Evolutionary conservation across 2,888 invertebrate species (phyloP).

Genomic region (Tryphoninae sp.): DNA sequence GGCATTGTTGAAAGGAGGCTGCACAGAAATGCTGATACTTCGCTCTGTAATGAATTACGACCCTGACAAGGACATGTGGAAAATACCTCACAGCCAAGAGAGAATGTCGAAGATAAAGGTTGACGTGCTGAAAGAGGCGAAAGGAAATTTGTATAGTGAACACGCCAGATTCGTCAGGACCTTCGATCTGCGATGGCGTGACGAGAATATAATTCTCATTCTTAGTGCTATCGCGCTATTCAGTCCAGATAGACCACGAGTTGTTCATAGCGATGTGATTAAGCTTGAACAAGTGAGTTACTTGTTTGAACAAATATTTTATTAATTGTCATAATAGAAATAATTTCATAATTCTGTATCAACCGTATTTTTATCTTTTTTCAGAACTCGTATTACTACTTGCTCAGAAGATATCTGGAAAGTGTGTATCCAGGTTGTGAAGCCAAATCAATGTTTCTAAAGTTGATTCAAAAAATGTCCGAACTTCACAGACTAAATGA

Average conservation of each 20-base stretch:
- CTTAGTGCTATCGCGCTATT: slow-evolving; percentile 96
- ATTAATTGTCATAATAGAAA: slow-evolving; percentile 30
- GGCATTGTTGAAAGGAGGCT: slow-evolving; percentile 93
- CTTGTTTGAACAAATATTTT: slow-evolving; percentile 34
- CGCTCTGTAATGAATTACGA: slow-evolving; percentile 96
- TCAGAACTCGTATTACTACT: slow-evolving; percentile 94
- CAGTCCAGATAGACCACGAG: slow-evolving; percentile 90
- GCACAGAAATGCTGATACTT: slow-evolving; percentile 97
- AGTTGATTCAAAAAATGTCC: slow-evolving; percentile 94
- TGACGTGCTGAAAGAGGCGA: slow-evolving; percentile 94
- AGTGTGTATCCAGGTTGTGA: slow-evolving; percentile 93
- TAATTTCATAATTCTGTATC: slow-evolving; percentile 10
- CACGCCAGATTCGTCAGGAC: slow-evolving; percentile 93
- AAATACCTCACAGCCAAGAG: slow-evolving; percentile 91
- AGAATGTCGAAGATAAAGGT: slow-evolving; percentile 91
- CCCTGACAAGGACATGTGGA: slow-evolving; percentile 94
- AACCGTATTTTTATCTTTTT: slow-evolving; percentile 70
- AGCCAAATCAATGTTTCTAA: slow-evolving; percentile 92
- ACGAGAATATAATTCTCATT: slow-evolving; percentile 94
- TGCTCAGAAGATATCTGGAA: slow-evolving; percentile 91
- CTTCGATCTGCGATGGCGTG: slow-evolving; percentile 93
- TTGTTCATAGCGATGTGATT: slow-evolving; percentile 92
- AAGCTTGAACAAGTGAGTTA: slow-evolving; percentile 89
- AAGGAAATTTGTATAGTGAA: slow-evolving; percentile 93
- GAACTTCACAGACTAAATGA: slow-evolving; percentile 95